phyloP scores from a whole-genome alignment of 2,797 vertebrate species.

The Periparus ater region DNA sequence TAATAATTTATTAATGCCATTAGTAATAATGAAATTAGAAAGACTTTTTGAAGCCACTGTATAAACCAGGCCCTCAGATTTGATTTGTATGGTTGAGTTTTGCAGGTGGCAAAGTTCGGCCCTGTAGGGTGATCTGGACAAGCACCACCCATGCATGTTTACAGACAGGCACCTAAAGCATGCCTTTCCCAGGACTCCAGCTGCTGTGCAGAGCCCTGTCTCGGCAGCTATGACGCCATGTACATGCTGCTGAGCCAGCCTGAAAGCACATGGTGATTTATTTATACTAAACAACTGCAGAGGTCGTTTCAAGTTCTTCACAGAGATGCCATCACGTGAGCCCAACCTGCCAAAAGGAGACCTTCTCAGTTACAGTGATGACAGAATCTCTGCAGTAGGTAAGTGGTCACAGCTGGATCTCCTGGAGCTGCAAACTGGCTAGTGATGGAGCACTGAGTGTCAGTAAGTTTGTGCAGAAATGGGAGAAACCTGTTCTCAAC shows the following conservation, averaged over 20 bases:
- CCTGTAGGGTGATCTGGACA: rapidly evolving
- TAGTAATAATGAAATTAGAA: not conserved
- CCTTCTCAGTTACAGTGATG: not conserved
- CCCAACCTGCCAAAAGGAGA: not conserved
- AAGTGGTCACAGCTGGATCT: not conserved
- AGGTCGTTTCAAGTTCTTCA: slow-evolving; percentile 10
- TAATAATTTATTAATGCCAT: not conserved
- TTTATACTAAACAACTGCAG: not conserved
- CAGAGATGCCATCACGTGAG: not conserved
- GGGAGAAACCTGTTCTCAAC: not conserved
- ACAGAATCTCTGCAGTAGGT: not conserved
- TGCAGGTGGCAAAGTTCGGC: not conserved
- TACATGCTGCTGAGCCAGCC: not conserved
- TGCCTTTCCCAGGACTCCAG: not conserved
- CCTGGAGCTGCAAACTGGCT: not conserved
- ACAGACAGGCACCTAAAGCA: not conserved
- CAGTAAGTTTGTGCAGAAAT: not conserved
- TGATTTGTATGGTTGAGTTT: not conserved
- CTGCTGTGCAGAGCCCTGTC: not conserved
- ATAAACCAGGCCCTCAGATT: not conserved
- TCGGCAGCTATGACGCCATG: rapidly evolving
- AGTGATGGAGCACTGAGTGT: not conserved
- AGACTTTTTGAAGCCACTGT: not conserved
- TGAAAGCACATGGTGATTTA: not conserved
- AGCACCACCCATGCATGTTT: not conserved